Conservation (phyloP, 2,888 invertebrate genomes). For the Zele albiditarsus region DNA sequence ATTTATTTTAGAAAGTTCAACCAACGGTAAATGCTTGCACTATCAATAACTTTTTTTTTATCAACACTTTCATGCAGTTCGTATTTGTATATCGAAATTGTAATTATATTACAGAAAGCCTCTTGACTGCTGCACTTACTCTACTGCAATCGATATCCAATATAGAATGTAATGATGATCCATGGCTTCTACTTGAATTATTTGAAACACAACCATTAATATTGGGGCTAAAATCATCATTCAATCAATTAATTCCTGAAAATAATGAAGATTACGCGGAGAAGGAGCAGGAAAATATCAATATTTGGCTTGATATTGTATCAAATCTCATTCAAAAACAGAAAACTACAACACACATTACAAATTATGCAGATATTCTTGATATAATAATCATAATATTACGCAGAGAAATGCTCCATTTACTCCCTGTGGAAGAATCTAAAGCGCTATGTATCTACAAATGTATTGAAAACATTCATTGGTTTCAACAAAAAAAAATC, state of each 20-base stretch:
- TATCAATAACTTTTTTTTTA: constrained; percentile 18
- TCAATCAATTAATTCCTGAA: constrained; percentile 55
- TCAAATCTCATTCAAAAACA: constrained; percentile 51
- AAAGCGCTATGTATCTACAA: constrained; percentile 60
- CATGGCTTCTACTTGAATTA: constrained; percentile 52
- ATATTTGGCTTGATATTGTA: constrained; percentile 60
- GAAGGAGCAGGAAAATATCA: constrained; percentile 52
- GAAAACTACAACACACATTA: background rate
- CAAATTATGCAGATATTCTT: constrained; percentile 48
- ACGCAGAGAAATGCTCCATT: constrained; percentile 47
- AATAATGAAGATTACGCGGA: constrained; percentile 47
- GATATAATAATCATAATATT: constrained; percentile 56
- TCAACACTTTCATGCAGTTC: background rate
- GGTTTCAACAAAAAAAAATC: constrained; percentile 57
- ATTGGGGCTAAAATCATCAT: constrained; percentile 57
- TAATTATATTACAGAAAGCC: constrained; percentile 10
- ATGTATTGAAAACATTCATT: constrained; percentile 59
- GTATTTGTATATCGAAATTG: background rate
- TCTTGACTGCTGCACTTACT: constrained; percentile 59
- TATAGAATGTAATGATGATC: constrained; percentile 48
- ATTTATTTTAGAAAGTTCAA: constrained; percentile 84
- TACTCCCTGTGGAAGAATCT: constrained; percentile 56
- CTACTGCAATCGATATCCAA: constrained; percentile 59
- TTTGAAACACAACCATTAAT: constrained; percentile 56
- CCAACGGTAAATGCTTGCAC: constrained; percentile 72